Percentiles rank a stretch among this genome's conserved stretches.
Conservation (phyloP, 1,140 invertebrate genomes). For the Anastrepha obliqua region DNA sequence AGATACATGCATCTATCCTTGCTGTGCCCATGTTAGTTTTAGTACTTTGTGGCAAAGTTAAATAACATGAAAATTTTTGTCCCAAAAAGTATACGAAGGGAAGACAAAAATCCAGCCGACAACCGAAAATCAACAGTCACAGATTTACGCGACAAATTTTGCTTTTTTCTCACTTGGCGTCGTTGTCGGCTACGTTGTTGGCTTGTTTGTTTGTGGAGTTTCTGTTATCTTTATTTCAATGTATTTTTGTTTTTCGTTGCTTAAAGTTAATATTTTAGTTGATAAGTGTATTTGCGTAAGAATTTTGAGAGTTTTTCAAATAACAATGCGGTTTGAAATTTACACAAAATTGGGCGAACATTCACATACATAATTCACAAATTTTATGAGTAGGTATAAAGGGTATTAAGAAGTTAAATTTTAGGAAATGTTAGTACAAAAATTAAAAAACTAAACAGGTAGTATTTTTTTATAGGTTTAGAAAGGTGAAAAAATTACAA, state of each 20-base stretch:
- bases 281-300: conserved; percentile 1
- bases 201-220: not conserved
- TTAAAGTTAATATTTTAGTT: conserved; percentile 20
- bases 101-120: conserved; percentile 8
- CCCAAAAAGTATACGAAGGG: not conserved
- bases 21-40: not conserved
- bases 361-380: too few species aligned
- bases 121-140: not conserved
- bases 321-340: not conserved
- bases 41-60: conserved; percentile 27
- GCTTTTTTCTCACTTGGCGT: conserved; percentile 8
- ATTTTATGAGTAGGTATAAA: not conserved
- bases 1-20: not conserved
- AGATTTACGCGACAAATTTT: not conserved
- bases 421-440: too few species aligned
- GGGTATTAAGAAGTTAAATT: not conserved
- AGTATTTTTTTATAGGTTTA: too few species aligned
- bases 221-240: not conserved
- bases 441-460: too few species aligned
- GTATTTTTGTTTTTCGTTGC: not conserved
- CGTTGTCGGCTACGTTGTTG: not conserved
- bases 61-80: conserved; percentile 22
- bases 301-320: conserved; percentile 6
- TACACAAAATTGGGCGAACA: not conserved
- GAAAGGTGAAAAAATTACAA: too few species aligned